These are phyloP conservation scores for Aphelocoma californica DNA, from an alignment of 2,797 vertebrate species.

Conservation along the genomic window DNA sequence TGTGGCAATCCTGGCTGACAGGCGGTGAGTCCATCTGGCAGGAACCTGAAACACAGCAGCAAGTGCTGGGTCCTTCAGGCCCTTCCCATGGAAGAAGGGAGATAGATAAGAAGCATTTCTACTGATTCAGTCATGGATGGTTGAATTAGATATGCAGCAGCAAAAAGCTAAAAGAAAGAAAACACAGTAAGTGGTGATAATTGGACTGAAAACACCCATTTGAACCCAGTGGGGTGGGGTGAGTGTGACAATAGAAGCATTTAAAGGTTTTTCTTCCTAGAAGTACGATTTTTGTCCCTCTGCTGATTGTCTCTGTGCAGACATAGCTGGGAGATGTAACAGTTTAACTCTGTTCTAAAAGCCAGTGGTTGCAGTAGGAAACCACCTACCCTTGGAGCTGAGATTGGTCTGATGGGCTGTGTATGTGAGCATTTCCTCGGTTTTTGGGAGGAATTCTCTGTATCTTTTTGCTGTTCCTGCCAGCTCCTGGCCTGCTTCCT, in stretches of 20 bases:
- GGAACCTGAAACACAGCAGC: background rate
- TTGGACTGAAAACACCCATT: background rate
- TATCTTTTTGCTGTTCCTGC: background rate
- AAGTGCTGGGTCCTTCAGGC: background rate
- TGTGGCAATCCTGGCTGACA: background rate
- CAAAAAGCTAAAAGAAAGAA: background rate
- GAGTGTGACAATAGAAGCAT: background rate
- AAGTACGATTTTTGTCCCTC: background rate
- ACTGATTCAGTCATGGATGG: background rate
- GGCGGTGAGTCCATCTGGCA: slow-evolving; percentile 44
- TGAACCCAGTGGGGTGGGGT: background rate
- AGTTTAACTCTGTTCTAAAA: background rate
- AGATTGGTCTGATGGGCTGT: background rate
- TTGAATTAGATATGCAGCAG: background rate
- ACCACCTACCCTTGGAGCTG: background rate
- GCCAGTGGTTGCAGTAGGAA: background rate
- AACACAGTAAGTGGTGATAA: background rate
- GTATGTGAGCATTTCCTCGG: background rate
- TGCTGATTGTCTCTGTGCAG: background rate
- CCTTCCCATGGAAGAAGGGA: background rate
- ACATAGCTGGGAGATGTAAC: background rate
- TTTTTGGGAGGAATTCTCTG: background rate
- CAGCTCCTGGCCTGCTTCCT: background rate
- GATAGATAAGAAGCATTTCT: background rate
- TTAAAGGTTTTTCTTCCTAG: background rate